Evolutionary conservation across 2,113 vertebrate species (phyloP).

Genomic region (Taxidea taxus): DNA sequence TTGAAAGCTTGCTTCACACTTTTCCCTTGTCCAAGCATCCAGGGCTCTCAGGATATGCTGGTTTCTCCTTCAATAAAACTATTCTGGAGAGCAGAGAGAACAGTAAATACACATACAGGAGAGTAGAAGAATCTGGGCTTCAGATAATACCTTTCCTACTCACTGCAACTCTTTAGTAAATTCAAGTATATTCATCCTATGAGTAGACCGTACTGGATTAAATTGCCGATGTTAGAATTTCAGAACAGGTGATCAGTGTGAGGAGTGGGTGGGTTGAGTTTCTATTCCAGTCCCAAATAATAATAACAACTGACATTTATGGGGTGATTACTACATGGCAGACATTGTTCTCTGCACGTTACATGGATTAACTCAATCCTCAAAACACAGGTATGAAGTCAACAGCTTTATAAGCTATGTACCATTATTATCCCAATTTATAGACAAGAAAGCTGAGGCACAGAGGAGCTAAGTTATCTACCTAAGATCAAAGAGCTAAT

Average conservation of each 20-base stretch:
- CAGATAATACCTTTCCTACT: background rate
- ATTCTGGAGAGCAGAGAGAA: background rate
- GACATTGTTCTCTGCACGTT: background rate
- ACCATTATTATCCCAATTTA: background rate
- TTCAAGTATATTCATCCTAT: background rate
- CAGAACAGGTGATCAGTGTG: background rate
- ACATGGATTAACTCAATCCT: background rate
- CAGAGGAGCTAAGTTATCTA: background rate
- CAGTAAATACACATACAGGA: background rate
- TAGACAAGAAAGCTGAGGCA: constrained; percentile 1
- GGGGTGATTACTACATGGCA: background rate
- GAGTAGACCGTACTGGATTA: background rate
- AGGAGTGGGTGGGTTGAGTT: background rate
- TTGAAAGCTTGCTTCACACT: background rate
- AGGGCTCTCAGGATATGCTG: background rate
- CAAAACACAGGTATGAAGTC: background rate
- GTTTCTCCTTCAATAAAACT: background rate
- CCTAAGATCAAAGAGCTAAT: background rate
- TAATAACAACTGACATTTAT: background rate
- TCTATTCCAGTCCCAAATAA: background rate
- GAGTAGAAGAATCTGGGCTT: background rate
- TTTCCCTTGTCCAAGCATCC: background rate
- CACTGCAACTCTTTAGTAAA: background rate
- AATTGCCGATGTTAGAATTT: background rate
- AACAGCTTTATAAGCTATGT: background rate